phyloP scores from a whole-genome alignment of 2,888 invertebrate species.

The Deilephila elpenor region DNA sequence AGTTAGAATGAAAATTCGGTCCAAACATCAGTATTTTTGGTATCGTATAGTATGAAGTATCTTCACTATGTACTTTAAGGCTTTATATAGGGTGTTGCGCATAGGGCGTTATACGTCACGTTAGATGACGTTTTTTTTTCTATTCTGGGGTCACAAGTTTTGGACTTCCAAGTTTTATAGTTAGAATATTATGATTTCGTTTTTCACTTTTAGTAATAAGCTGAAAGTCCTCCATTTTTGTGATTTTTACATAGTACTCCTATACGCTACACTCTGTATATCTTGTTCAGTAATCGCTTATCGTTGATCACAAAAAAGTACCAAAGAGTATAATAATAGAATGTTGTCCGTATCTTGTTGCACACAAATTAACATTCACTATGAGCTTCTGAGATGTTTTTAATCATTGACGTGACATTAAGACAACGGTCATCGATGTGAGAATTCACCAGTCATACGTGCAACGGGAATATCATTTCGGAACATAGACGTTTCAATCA shows the following conservation, averaged over 20 bases:
- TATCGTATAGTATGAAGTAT: conserved; percentile 53
- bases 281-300: conserved; percentile 62
- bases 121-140: conserved; percentile 35
- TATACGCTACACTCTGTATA: conserved; percentile 37
- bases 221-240: background rate
- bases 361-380: background rate
- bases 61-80: conserved; percentile 58
- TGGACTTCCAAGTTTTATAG: background rate
- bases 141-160: background rate
- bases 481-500: conserved; percentile 19
- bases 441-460: conserved; percentile 5
- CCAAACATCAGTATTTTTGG: conserved; percentile 66
- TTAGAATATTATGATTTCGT: background rate
- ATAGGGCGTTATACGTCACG: background rate
- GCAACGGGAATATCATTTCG: conserved; percentile 14
- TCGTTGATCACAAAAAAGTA: conserved; percentile 82
- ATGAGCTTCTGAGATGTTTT: background rate
- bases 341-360: conserved; percentile 30
- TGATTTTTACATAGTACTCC: background rate
- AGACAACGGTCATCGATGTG: background rate
- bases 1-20: conserved; percentile 46
- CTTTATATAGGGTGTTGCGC: conserved; percentile 41
- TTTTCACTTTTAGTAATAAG: conserved; percentile 1
- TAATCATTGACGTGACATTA: background rate
- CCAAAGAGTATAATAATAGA: conserved; percentile 76